A percentile compares a stretch with the other conserved stretches of the same genome.
Evolutionary conservation across 2,888 invertebrate genomes (phyloP).

Genomic region (Geophilus truncorum): DNA sequence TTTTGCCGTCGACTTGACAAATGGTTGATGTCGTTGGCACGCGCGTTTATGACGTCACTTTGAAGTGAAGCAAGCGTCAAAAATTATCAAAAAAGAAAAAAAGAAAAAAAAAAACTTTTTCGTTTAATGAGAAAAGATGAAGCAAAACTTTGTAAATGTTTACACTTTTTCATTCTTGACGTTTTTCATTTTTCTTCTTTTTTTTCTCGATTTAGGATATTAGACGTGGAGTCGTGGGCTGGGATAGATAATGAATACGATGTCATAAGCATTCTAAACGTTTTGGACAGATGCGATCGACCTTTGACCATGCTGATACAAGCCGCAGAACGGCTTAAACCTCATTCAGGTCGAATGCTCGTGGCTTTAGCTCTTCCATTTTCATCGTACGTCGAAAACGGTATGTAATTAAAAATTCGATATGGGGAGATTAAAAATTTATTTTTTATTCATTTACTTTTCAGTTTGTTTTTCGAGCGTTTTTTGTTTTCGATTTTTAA

Average conservation of each 20-base stretch:
- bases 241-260: slow-evolving; percentile 57
- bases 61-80: not conserved
- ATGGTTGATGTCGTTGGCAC: not conserved
- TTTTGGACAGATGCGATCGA: slow-evolving; percentile 85
- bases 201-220: slow-evolving; percentile 55
- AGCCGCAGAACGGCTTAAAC: slow-evolving; percentile 65
- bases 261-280: slow-evolving; percentile 82
- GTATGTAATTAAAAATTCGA: slow-evolving; percentile 50
- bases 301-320: slow-evolving; percentile 72
- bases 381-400: slow-evolving; percentile 86
- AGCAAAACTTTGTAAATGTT: not conserved
- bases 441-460: not conserved
- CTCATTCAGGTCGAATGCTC: slow-evolving; percentile 65
- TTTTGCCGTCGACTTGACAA: not conserved
- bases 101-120: not conserved
- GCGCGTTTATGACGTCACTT: not conserved
- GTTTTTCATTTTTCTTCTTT: not conserved
- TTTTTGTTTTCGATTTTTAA: not conserved
- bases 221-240: slow-evolving; percentile 66
- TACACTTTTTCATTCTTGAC: no score
- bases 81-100: not conserved
- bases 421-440: not conserved
- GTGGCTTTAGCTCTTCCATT: slow-evolving; percentile 92
- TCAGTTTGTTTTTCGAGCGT: not conserved
- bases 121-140: not conserved